Evolutionary conservation across 2,797 vertebrate species (phyloP).

Genomic region (Clarias pachynema): DNA sequence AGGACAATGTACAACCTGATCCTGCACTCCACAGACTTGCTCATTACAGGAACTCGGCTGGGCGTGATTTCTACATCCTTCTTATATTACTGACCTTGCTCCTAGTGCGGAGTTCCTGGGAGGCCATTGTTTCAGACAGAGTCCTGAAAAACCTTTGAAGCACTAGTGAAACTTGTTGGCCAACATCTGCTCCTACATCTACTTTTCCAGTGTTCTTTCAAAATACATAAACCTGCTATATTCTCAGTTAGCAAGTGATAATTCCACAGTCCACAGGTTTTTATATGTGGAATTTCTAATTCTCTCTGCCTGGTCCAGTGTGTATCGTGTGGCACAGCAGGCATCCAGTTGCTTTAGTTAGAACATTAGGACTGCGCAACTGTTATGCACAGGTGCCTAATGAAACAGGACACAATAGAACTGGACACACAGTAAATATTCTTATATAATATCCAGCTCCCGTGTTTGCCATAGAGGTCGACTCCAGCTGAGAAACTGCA

Average conservation of each 20-base stretch:
- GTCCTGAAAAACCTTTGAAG: no score
- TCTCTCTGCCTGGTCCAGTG: not conserved
- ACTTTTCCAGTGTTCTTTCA: not conserved
- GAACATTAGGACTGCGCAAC: not conserved
- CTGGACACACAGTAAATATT: not conserved
- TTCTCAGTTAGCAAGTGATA: not conserved
- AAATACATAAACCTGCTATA: not conserved
- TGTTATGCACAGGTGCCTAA: no score
- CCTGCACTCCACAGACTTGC: no score
- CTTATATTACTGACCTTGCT: no score
- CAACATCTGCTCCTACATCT: not conserved
- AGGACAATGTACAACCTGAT: no score
- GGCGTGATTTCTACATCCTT: no score
- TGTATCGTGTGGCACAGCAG: not conserved
- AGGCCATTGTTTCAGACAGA: no score
- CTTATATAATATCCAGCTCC: not conserved
- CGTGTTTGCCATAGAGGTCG: not conserved
- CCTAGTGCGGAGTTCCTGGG: no score
- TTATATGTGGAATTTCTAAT: not conserved
- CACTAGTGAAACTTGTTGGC: not conserved
- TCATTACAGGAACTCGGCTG: no score
- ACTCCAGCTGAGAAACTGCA: not conserved
- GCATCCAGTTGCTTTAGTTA: not conserved
- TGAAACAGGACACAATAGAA: not conserved
- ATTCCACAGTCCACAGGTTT: not conserved